phyloP scores from a whole-genome alignment of 2,888 invertebrate genomes.

The Pseudococcus viburni region DNA sequence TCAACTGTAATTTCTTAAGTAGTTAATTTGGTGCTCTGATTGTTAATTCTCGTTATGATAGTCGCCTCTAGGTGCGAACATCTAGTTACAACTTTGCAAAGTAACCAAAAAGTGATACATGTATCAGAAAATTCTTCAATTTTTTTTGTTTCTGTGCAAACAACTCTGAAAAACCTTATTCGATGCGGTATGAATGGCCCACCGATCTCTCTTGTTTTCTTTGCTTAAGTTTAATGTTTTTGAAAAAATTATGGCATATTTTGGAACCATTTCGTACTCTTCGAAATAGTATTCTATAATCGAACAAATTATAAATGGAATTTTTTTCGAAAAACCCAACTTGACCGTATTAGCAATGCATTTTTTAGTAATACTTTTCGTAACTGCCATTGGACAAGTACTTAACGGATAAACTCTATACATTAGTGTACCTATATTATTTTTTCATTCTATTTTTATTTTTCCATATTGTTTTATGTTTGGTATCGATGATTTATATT shows the following conservation, averaged over 20 bases:
- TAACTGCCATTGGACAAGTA: slow-evolving; percentile 37
- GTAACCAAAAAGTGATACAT: neutral
- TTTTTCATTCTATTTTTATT: slow-evolving; percentile 21
- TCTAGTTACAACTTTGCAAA: neutral
- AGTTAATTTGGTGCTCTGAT: slow-evolving; percentile 33
- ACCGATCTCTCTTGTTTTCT: too few relatives aligned
- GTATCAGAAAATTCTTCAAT: neutral
- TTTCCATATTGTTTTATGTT: slow-evolving; percentile 31
- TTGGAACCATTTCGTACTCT: neutral
- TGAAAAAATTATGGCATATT: neutral
- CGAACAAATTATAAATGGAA: neutral
- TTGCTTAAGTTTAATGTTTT: too few relatives aligned
- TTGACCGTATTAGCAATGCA: slow-evolving; percentile 22
- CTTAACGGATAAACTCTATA: slow-evolving; percentile 7
- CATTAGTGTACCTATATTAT: neutral
- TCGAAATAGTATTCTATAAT: neutral
- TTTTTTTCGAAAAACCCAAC: neutral
- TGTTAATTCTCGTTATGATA: neutral
- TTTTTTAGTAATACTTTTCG: slow-evolving; percentile 24
- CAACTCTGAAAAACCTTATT: neutral
- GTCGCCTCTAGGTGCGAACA: neutral
- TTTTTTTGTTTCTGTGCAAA: too few relatives aligned
- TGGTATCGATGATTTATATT: slow-evolving; percentile 36
- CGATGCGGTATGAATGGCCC: too few relatives aligned
- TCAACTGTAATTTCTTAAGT: neutral